Evolutionary conservation across 2,113 vertebrate species (phyloP).

Genomic region (Embiotoca jacksoni): DNA sequence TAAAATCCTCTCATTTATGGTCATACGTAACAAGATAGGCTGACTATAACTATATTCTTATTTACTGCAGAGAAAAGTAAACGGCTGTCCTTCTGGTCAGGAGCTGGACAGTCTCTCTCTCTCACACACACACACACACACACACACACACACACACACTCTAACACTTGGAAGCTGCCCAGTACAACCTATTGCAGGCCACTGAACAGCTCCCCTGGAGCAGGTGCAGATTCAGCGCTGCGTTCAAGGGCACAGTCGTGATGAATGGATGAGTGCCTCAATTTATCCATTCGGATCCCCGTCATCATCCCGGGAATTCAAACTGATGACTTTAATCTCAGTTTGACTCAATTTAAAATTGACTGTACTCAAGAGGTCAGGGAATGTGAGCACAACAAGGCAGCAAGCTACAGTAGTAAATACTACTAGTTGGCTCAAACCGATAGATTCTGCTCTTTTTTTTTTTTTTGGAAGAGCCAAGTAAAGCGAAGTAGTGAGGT

Average conservation of each 20-base stretch:
- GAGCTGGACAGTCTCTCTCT: background rate
- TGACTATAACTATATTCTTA: constrained; percentile 11
- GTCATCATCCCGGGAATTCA: constrained; percentile 28
- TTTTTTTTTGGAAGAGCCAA: too few species aligned
- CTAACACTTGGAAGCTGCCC: constrained; percentile 44
- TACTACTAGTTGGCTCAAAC: constrained; percentile 13
- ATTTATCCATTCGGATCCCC: constrained; percentile 52
- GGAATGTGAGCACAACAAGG: constrained; percentile 1
- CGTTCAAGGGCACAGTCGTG: constrained; percentile 68
- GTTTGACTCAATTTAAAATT: constrained; percentile 19
- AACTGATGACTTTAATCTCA: constrained; percentile 51
- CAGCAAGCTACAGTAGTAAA: background rate
- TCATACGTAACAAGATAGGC: background rate
- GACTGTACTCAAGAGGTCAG: constrained; percentile 9
- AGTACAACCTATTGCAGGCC: constrained; percentile 52
- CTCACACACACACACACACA: constrained; percentile 5
- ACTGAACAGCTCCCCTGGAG: constrained; percentile 62
- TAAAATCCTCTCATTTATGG: background rate
- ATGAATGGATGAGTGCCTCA: constrained; percentile 59
- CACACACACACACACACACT: constrained; percentile 5
- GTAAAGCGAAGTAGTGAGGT: too few species aligned
- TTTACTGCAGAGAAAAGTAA: constrained; percentile 34
- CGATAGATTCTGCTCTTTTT: background rate
- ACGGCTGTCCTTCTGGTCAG: constrained; percentile 14
- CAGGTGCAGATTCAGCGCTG: constrained; percentile 60